Evolutionary conservation across 2,797 vertebrate species (phyloP), one percentile per base, ranked within the genome.

Genomic region (Mallotus villosus): DNA sequence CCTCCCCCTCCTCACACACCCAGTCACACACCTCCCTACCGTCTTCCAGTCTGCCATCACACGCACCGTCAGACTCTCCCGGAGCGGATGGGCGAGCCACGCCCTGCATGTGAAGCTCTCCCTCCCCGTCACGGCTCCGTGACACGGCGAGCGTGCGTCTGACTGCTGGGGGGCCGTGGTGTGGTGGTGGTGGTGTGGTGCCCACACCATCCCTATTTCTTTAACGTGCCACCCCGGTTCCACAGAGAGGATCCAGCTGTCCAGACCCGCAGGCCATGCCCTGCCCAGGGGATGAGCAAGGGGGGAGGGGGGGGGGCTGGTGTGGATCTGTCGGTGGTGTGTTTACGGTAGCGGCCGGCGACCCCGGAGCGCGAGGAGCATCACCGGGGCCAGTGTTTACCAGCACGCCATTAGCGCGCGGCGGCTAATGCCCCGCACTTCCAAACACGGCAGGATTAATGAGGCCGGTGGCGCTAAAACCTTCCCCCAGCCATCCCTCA

Each of bases 361-460:
- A 82, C 76, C 79, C 70, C 67, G 16, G 69, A 78, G 76, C 41
- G 51, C 55, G 75, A 82, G 84, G 82, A 71, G 81, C 77, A 71
- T 85, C 65, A 25, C 58, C 70, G 71, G 67, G 25, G 63, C 74
- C 82, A 78, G 74, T 91, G 91, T 93, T 93, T 93, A 93, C 81
- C 69, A 80, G 75, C 69, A 78, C 74, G 79, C 88, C 90, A 90
- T 90, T 91, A 89, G 82, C 88, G 64, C 69, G 51, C 63, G 72
- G 72, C 55, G 55, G 67, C 81, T 82, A 83, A 86, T 84, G 85
- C 86, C 82, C 73, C 67, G 32, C 75, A 89, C 84, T 90, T 92
- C 88, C 77, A 92, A 93, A 93, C 92, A 92, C 64, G 79, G 80
- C 77, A 90, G 82, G 89, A 93, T 93, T 90, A 79, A 93, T 92